A percentile compares a stretch with the other conserved stretches of the same genome.
These are phyloP conservation scores for Oreochromis aureus DNA, from an alignment of 2,113 vertebrate genomes.

Conservation along the genomic window DNA sequence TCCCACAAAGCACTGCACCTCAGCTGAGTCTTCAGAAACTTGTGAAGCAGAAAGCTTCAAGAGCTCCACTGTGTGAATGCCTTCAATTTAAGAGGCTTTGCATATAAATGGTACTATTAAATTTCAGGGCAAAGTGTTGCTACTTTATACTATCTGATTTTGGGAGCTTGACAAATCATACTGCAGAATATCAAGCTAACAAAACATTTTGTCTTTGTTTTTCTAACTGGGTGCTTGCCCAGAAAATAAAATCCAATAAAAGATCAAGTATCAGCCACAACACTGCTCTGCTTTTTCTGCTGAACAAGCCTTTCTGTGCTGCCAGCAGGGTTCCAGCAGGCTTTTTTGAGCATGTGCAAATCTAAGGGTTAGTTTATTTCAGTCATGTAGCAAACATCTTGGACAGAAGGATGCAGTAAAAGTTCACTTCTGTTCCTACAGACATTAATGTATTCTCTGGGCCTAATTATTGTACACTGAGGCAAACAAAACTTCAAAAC, in stretches of 20 bases:
- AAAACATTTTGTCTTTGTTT: not conserved
- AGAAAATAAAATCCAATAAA: not conserved
- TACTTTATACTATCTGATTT: not conserved
- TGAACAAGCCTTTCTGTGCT: not conserved
- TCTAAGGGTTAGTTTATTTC: not conserved
- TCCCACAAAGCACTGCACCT: not conserved
- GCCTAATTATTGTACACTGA: not conserved
- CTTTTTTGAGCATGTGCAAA: not conserved
- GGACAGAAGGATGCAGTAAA: not conserved
- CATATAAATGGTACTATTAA: not conserved
- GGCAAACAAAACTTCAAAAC: not conserved
- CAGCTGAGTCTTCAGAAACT: not conserved
- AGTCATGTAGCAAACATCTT: not conserved
- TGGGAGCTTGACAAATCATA: not conserved
- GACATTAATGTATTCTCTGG: not conserved
- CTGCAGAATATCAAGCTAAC: not conserved
- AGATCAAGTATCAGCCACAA: not conserved
- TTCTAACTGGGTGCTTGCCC: not conserved
- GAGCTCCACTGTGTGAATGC: not conserved
- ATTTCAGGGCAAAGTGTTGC: not conserved
- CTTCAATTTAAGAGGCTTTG: not conserved
- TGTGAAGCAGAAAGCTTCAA: not conserved
- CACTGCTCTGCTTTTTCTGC: not conserved
- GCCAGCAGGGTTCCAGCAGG: not conserved
- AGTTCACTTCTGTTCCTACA: not conserved